Evolutionary conservation across 2,797 vertebrate species (phyloP).

Genomic region (Pseudotriccus pelzelni): DNA sequence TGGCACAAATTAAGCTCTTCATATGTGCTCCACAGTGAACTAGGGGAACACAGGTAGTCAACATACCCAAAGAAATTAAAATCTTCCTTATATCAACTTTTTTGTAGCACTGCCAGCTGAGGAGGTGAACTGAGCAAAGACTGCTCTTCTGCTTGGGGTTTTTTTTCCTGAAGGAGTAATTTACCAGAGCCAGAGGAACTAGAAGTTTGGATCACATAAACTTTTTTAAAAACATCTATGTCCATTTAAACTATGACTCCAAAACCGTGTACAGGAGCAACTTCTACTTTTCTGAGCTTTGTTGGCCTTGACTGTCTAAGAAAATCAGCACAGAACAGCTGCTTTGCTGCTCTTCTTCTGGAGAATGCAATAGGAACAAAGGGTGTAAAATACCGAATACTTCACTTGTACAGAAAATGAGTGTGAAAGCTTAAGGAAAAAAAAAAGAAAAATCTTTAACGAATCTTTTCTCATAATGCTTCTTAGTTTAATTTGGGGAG

Average conservation of each 20-base stretch:
- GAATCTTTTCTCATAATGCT: neutral
- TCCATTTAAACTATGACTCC: neutral
- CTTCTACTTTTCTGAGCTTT: neutral
- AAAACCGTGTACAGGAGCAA: neutral
- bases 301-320: neutral
- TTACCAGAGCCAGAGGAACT: neutral
- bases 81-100: neutral
- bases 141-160: neutral
- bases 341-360: neutral
- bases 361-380: neutral
- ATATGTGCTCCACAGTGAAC: neutral
- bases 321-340: neutral
- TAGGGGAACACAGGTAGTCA: neutral
- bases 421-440: neutral
- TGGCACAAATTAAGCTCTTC: neutral
- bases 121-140: neutral
- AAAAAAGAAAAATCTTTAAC: neutral
- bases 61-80: neutral
- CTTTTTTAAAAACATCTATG: rapidly evolving
- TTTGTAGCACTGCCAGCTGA: neutral
- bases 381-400: neutral
- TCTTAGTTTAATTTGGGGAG: neutral
- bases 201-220: neutral
- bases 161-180: neutral
- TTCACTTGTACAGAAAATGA: neutral